A percentile compares a stretch with the other conserved stretches of the same genome.
phyloP scores from a whole-genome alignment of 2,888 invertebrate genomes.

The Dynastes hyllus region DNA sequence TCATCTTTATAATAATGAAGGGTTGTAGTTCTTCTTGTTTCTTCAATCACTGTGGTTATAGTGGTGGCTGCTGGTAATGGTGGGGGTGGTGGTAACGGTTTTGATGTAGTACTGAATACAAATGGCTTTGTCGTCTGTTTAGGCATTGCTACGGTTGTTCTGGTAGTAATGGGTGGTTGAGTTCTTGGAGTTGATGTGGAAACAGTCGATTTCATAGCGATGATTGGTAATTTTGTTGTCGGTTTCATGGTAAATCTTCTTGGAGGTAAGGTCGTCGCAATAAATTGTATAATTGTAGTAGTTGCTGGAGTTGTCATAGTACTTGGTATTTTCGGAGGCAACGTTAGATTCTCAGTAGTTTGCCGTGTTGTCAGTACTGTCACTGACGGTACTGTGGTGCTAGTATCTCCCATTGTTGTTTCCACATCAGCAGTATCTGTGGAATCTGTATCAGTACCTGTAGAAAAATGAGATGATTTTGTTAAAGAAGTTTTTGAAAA shows the following conservation, averaged over 20 bases:
- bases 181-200: constrained; percentile 22
- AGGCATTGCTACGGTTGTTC: not conserved
- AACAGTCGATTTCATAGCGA: constrained; percentile 49
- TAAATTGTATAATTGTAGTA: constrained; percentile 50
- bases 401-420: constrained; percentile 30
- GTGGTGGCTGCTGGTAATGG: not conserved
- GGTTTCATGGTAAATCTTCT: constrained; percentile 47
- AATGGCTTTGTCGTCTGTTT: not conserved
- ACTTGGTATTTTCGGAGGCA: not conserved
- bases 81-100: constrained; percentile 34
- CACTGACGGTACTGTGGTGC: too few relatives aligned
- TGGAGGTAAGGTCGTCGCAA: constrained; percentile 49
- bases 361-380: too few relatives aligned
- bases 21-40: constrained; percentile 21
- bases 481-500: too few relatives aligned
- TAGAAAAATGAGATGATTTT: not conserved
- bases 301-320: not conserved
- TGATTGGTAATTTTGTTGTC: constrained; percentile 42
- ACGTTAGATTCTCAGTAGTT: too few relatives aligned
- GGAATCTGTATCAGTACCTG: constrained; percentile 5
- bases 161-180: not conserved
- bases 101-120: not conserved
- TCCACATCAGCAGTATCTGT: not conserved
- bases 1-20: constrained; percentile 47
- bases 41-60: constrained; percentile 12